These are phyloP conservation scores for Halictus ligatus DNA, from an alignment of 2,888 invertebrate species.

Conservation along the genomic window DNA sequence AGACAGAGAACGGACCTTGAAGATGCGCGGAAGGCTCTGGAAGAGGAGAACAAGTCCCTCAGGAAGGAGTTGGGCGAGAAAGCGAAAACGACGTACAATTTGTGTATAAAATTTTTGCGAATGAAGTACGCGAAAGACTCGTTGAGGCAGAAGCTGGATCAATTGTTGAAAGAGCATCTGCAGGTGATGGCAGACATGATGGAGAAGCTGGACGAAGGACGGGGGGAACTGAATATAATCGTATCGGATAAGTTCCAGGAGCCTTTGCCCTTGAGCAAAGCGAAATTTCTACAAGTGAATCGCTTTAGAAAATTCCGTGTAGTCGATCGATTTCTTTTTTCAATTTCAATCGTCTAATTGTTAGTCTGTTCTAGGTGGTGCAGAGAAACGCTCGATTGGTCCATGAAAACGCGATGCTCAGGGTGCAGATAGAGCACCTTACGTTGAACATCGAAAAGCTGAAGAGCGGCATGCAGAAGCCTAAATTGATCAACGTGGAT, in stretches of 20 bases:
- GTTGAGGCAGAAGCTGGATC: conserved; percentile 72
- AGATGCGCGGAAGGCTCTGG: conserved; percentile 55
- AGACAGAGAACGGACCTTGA: conserved; percentile 64
- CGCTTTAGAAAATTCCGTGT: not conserved
- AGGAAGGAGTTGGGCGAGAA: conserved; percentile 69
- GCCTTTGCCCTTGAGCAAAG: conserved; percentile 74
- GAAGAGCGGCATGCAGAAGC: conserved; percentile 64
- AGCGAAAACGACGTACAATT: conserved; percentile 72
- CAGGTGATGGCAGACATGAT: conserved; percentile 78
- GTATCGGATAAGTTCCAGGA: conserved; percentile 77
- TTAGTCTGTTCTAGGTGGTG: conserved; percentile 66
- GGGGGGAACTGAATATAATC: conserved; percentile 75
- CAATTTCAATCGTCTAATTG: not conserved
- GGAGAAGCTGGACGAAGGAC: conserved; percentile 77
- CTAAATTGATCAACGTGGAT: conserved; percentile 74
- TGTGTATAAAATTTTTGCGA: conserved; percentile 76
- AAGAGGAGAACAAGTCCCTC: conserved; percentile 71
- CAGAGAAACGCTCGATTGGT: conserved; percentile 76
- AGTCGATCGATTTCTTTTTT: not conserved
- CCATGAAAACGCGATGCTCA: conserved; percentile 74
- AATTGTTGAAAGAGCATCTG: conserved; percentile 72
- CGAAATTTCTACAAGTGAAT: conserved; percentile 75
- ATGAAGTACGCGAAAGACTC: conserved; percentile 76
- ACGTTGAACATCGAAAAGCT: conserved; percentile 73
- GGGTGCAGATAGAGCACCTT: conserved; percentile 72